A percentile compares a stretch with the other conserved stretches of the same genome.
Evolutionary conservation across 2,888 invertebrate genomes (phyloP).

Genomic region (Meiosimyza platycephala): DNA sequence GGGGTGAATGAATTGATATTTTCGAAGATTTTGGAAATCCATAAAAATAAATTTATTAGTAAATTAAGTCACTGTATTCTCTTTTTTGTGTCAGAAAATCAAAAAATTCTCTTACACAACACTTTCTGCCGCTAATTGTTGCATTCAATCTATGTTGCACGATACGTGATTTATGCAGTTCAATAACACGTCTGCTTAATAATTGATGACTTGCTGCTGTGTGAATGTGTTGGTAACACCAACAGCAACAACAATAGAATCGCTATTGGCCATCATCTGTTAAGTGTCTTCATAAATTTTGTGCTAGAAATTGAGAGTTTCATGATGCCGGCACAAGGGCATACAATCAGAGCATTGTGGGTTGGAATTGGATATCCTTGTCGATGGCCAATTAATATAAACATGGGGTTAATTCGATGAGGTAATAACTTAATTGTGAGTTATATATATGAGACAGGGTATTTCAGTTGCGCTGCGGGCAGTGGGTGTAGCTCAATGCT

Average conservation of each 20-base stretch:
- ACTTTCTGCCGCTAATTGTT: slow-evolving; percentile 25
- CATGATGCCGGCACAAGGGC: too few species aligned
- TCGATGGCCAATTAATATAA: slow-evolving; percentile 20
- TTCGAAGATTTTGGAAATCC: too few species aligned
- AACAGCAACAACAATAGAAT: too few species aligned
- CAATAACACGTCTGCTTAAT: slow-evolving; percentile 30
- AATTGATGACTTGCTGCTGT: slow-evolving; percentile 17
- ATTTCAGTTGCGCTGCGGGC: too few species aligned
- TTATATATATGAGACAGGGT: neutral
- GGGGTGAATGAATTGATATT: too few species aligned
- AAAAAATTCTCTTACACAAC: neutral
- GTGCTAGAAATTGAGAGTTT: neutral
- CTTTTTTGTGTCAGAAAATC: slow-evolving; percentile 8
- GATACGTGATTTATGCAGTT: slow-evolving; percentile 27
- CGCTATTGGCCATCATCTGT: neutral
- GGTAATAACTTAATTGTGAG: slow-evolving; percentile 10
- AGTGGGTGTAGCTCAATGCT: too few species aligned
- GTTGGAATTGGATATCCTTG: neutral
- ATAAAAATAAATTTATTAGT: slow-evolving; percentile 14
- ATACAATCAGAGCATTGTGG: neutral
- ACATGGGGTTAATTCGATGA: slow-evolving; percentile 5
- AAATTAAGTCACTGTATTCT: slow-evolving; percentile 10
- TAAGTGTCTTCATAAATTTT: slow-evolving; percentile 35
- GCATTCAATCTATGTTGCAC: slow-evolving; percentile 12
- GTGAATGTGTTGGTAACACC: too few species aligned